Conservation (phyloP, 2,888 invertebrate species). For the Epicampocera succincta region DNA sequence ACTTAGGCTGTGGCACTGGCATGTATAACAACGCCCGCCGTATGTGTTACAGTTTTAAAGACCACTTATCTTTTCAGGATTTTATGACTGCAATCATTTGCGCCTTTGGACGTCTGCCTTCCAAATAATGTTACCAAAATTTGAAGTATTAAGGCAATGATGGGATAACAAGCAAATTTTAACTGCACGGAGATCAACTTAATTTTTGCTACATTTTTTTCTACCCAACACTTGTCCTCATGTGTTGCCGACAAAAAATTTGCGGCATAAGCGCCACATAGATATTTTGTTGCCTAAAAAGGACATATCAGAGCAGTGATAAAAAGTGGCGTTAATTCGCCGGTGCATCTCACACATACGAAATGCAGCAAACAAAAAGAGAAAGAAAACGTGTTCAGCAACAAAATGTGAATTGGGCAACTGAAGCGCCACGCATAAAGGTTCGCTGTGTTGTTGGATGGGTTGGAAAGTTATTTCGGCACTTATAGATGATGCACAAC, state of each 20-base stretch:
- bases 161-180: conserved; percentile 66
- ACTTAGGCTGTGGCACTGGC: not conserved
- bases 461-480: not conserved
- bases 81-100: conserved; percentile 40
- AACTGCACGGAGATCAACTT: conserved; percentile 64
- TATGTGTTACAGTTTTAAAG: conserved; percentile 47
- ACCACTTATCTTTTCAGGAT: conserved; percentile 32
- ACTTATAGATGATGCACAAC: not conserved
- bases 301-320: conserved; percentile 26
- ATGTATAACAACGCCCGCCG: not conserved
- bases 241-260: conserved; percentile 15
- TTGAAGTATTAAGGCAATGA: conserved; percentile 53
- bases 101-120: conserved; percentile 15
- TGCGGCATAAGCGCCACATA: conserved; percentile 9
- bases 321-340: conserved; percentile 59
- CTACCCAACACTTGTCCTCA: not conserved
- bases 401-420: conserved; percentile 67
- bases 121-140: conserved; percentile 46
- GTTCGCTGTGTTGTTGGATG: conserved; percentile 29
- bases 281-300: conserved; percentile 49
- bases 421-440: conserved; percentile 53
- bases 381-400: conserved; percentile 29
- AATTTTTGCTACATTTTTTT: conserved; percentile 37
- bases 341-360: conserved; percentile 48
- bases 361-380: conserved; percentile 9